Percentiles rank a stretch among this genome's conserved stretches.
Conservation (phyloP, 2,797 vertebrate genomes). For the Gambelia wislizenii region DNA sequence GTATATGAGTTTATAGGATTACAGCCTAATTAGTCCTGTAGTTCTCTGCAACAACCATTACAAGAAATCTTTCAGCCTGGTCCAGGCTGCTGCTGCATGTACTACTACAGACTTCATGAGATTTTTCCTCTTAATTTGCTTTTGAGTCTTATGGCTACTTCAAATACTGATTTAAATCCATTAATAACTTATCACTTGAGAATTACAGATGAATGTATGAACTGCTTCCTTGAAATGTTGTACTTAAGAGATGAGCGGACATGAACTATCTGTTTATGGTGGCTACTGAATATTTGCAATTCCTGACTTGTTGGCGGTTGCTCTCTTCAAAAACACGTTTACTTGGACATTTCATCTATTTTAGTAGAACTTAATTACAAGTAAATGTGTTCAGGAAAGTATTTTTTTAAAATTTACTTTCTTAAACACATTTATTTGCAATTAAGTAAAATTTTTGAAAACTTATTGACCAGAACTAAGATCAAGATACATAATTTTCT, state of each 20-base stretch:
- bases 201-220: neutral
- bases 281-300: neutral
- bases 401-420: neutral
- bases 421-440: neutral
- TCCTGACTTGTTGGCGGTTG: neutral
- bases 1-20: neutral
- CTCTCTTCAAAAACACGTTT: neutral
- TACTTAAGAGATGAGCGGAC: neutral
- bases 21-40: neutral
- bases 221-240: slow-evolving; percentile 3
- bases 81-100: neutral
- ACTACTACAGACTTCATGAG: neutral
- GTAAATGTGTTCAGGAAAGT: neutral
- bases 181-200: neutral
- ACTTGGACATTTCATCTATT: neutral
- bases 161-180: neutral
- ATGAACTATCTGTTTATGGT: neutral
- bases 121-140: slow-evolving; percentile 1
- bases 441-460: neutral
- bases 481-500: neutral
- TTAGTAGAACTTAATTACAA: neutral
- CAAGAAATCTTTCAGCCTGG: neutral
- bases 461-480: neutral
- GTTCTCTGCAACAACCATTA: neutral
- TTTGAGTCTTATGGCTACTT: neutral